These are phyloP conservation scores for Bombyx mandarina DNA, from an alignment of 1,140 invertebrate species.

Conservation along the genomic window DNA sequence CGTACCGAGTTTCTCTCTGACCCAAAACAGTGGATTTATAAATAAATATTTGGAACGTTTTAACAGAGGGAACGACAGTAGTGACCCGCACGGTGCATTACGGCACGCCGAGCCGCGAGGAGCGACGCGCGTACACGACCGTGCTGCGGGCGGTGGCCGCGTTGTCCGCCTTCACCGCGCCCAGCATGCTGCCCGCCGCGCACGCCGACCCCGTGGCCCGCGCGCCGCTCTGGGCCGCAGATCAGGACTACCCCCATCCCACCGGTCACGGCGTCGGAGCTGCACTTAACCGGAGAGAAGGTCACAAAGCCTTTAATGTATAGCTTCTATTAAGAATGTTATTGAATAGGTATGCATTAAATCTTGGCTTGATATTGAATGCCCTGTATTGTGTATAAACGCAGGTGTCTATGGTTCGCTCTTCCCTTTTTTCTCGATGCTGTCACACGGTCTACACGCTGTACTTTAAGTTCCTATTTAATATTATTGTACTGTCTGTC, in stretches of 20 bases:
- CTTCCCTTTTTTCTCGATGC: too few relatives aligned
- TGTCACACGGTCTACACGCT: too few relatives aligned
- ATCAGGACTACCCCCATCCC: slow-evolving; percentile 87
- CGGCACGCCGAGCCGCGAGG: slow-evolving; percentile 81
- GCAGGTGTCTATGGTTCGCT: too few relatives aligned
- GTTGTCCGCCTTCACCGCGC: slow-evolving; percentile 78
- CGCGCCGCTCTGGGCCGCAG: slow-evolving; percentile 83
- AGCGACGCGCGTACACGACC: slow-evolving; percentile 88
- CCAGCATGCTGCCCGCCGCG: slow-evolving; percentile 75
- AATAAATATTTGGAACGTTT: too few relatives aligned
- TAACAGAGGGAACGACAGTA: slow-evolving; percentile 88
- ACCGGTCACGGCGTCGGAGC: slow-evolving; percentile 93
- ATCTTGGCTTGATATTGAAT: too few relatives aligned
- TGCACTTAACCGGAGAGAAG: slow-evolving; percentile 88
- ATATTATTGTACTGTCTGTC: too few relatives aligned
- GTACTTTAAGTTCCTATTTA: too few relatives aligned
- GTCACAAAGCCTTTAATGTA: slow-evolving; percentile 48
- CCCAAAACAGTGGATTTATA: too few relatives aligned
- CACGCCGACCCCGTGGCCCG: slow-evolving; percentile 84
- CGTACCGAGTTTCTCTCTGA: too few relatives aligned
- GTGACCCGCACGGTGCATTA: slow-evolving; percentile 93
- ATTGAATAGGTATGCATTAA: too few relatives aligned
- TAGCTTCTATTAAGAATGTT: background rate
- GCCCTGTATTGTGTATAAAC: too few relatives aligned
- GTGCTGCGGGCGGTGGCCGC: slow-evolving; percentile 91